Evolutionary conservation across 2,888 invertebrate species (phyloP).

Genomic region (Oxystoma pomonae): DNA sequence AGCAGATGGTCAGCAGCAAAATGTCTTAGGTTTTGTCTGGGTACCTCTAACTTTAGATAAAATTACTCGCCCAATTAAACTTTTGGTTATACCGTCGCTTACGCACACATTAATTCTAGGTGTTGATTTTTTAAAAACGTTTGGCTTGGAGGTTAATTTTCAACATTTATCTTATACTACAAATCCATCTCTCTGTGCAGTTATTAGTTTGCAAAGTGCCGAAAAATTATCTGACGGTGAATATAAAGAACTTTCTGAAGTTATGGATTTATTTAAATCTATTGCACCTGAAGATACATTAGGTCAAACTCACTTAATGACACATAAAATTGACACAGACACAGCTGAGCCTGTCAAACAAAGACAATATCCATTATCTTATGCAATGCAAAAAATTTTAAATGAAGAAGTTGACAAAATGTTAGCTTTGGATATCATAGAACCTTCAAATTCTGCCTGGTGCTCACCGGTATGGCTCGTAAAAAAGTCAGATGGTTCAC

Average conservation of each 20-base stretch:
- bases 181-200: background rate
- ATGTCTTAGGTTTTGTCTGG: conserved; percentile 1
- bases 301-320: conserved; percentile 7
- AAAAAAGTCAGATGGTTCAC: too few species aligned
- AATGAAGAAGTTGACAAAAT: too few species aligned
- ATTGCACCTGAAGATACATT: conserved; percentile 1
- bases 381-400: too few species aligned
- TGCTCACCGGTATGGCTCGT: too few species aligned
- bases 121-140: conserved; percentile 7
- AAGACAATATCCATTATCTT: conserved; percentile 13
- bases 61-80: conserved; percentile 3
- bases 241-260: background rate
- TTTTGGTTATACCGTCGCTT: conserved; percentile 7
- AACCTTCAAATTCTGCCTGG: too few species aligned
- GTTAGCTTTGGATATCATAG: too few species aligned
- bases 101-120: conserved; percentile 7
- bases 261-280: conserved; percentile 4
- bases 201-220: background rate
- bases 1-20: conserved; percentile 8
- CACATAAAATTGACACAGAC: too few species aligned
- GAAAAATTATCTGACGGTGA: background rate
- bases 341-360: conserved; percentile 11
- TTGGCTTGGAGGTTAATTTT: conserved; percentile 4
- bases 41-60: conserved; percentile 4
- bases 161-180: background rate